Evolutionary conservation across 2,113 vertebrate species (phyloP).

Genomic region (Trichomycterus rosablanca): DNA sequence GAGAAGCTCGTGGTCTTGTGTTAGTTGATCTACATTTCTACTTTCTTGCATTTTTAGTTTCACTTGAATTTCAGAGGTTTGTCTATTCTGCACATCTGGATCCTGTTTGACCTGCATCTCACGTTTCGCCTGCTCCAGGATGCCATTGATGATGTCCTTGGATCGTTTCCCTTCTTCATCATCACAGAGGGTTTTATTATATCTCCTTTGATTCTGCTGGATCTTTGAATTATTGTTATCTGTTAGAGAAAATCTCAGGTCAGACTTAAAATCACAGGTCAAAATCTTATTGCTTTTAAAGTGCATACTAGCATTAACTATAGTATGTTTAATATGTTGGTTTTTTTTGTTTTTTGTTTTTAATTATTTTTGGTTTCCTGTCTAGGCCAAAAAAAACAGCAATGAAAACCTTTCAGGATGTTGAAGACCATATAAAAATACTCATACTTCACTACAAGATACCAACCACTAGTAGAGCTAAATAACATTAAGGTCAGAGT

Average conservation of each 20-base stretch:
- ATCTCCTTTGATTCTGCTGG: slow-evolving; percentile 49
- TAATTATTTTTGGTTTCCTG: too few relatives aligned
- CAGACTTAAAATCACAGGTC: neutral
- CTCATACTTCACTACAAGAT: too few relatives aligned
- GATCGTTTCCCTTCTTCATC: slow-evolving; percentile 65
- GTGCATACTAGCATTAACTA: too few relatives aligned
- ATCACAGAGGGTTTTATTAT: slow-evolving; percentile 33
- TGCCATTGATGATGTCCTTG: slow-evolving; percentile 88
- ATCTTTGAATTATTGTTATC: neutral
- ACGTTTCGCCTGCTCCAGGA: slow-evolving; percentile 85
- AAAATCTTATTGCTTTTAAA: too few relatives aligned
- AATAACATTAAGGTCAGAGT: too few relatives aligned
- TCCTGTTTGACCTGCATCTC: slow-evolving; percentile 94
- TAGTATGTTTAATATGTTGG: too few relatives aligned
- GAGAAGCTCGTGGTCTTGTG: slow-evolving; percentile 55
- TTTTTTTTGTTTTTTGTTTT: too few relatives aligned
- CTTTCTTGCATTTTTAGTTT: slow-evolving; percentile 78
- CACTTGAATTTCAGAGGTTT: slow-evolving; percentile 69
- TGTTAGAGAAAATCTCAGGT: slow-evolving; percentile 5
- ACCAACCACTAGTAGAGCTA: too few relatives aligned
- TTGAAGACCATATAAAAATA: too few relatives aligned
- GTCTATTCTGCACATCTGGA: slow-evolving; percentile 70
- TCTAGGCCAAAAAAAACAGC: too few relatives aligned
- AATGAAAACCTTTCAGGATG: too few relatives aligned
- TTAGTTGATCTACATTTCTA: slow-evolving; percentile 19